phyloP scores from a whole-genome alignment of 2,113 vertebrate genomes.

The Nipponia nippon region DNA sequence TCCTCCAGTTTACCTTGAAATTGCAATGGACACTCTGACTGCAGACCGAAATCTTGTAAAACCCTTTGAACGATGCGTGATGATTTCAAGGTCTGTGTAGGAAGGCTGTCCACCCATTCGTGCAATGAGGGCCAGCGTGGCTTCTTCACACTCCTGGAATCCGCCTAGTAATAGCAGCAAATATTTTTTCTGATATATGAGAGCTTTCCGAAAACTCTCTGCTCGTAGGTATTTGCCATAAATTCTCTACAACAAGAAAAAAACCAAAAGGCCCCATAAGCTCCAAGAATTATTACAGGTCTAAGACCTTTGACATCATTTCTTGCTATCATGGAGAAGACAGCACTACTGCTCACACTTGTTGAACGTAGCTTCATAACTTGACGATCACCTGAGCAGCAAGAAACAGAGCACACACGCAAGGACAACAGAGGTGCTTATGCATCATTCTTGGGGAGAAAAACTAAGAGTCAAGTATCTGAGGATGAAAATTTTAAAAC shows the following conservation, averaged over 20 bases:
- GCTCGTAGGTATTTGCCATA: constrained; percentile 92
- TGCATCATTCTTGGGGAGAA: background rate
- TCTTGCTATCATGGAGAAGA: background rate
- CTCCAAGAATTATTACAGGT: background rate
- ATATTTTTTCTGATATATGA: constrained; percentile 98
- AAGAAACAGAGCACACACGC: background rate
- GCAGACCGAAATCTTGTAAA: constrained; percentile 90
- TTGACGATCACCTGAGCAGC: background rate
- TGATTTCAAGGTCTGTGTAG: constrained; percentile 72
- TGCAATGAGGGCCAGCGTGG: constrained; percentile 86
- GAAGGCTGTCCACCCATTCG: constrained; percentile 86
- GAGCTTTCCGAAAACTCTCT: constrained; percentile 95
- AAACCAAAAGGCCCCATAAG: background rate
- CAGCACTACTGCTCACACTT: background rate
- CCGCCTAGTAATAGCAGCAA: constrained; percentile 91
- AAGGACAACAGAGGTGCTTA: background rate
- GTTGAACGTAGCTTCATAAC: background rate
- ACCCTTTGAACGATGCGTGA: constrained; percentile 74
- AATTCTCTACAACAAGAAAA: constrained; percentile 78
- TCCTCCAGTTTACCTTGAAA: constrained; percentile 83
- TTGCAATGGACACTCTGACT: constrained; percentile 87
- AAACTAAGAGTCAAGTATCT: background rate
- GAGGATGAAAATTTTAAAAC: background rate
- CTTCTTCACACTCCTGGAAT: constrained; percentile 96
- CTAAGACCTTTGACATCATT: background rate